Percentiles rank a stretch among this genome's conserved stretches.
Evolutionary conservation across 2,113 vertebrate genomes (phyloP).

Genomic region (Nibea albiflora): DNA sequence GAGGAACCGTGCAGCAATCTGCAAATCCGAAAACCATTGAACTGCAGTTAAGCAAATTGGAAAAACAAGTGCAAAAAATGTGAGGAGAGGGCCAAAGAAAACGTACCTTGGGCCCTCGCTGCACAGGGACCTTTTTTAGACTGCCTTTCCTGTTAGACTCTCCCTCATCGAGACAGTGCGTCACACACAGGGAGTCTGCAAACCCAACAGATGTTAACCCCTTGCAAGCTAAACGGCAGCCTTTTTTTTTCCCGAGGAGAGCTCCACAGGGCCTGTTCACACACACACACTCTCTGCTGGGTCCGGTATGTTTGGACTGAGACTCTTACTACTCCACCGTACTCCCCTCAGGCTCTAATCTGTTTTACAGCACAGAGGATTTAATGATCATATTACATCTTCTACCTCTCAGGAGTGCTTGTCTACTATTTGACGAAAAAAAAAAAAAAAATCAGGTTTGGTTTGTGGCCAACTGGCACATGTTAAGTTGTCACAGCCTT

Average conservation of each 20-base stretch:
- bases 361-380: slow-evolving; percentile 76
- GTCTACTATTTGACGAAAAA: slow-evolving; percentile 43
- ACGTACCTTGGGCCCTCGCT: slow-evolving; percentile 79
- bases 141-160: slow-evolving; percentile 84
- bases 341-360: slow-evolving; percentile 74
- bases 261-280: slow-evolving; percentile 61
- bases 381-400: slow-evolving; percentile 75
- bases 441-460: slow-evolving; percentile 53
- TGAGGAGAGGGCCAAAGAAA: slow-evolving; percentile 83
- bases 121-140: slow-evolving; percentile 84
- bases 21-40: slow-evolving; percentile 80
- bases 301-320: slow-evolving; percentile 70
- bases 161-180: slow-evolving; percentile 85
- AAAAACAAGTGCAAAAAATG: slow-evolving; percentile 87
- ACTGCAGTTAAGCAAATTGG: slow-evolving; percentile 81
- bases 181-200: slow-evolving; percentile 80
- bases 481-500: slow-evolving; percentile 44
- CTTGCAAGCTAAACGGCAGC: slow-evolving; percentile 60
- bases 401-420: slow-evolving; percentile 58
- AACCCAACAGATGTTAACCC: slow-evolving; percentile 79
- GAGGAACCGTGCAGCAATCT: slow-evolving; percentile 74
- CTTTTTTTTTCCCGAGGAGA: slow-evolving; percentile 45
- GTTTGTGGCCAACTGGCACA: slow-evolving; percentile 53
- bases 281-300: slow-evolving; percentile 53
- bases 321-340: slow-evolving; percentile 55